Evolutionary conservation across 2,888 invertebrate genomes (phyloP).

Genomic region (Maniola hyperantus): DNA sequence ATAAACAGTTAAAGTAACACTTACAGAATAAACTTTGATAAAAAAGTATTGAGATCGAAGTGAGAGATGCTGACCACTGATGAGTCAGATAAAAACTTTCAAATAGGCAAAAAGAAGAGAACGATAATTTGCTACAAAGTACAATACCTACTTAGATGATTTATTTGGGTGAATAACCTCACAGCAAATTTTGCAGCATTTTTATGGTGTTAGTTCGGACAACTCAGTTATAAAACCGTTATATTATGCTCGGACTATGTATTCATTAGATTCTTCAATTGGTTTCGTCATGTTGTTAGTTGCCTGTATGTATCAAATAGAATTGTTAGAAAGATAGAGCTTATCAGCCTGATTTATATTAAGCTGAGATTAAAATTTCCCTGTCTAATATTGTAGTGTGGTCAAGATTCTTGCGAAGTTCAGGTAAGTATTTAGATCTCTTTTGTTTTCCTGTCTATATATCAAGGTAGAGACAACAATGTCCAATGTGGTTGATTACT

Average conservation of each 20-base stretch:
- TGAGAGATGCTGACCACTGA: background rate
- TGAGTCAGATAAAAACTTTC: conserved; percentile 33
- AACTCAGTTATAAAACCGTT: conserved; percentile 7
- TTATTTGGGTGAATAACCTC: conserved; percentile 32
- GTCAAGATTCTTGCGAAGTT: too few species aligned
- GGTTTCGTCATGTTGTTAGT: background rate
- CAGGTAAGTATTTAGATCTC: too few species aligned
- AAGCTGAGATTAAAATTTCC: too few species aligned
- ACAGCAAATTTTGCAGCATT: background rate
- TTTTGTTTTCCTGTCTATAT: too few species aligned
- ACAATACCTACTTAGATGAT: conserved; percentile 26
- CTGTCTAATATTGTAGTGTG: too few species aligned
- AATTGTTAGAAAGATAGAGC: background rate
- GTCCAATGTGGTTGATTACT: too few species aligned
- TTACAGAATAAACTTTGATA: background rate
- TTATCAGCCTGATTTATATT: too few species aligned
- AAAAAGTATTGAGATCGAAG: conserved; percentile 6
- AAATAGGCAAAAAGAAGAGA: conserved; percentile 31
- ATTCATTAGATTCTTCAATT: background rate
- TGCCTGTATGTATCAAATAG: background rate
- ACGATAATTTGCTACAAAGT: conserved; percentile 35
- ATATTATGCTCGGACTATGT: background rate
- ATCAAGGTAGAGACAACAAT: too few species aligned
- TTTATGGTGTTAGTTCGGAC: conserved; percentile 3
- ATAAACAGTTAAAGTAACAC: background rate